Percentiles rank a stretch among this genome's conserved stretches.
Evolutionary conservation across 2,113 vertebrate genomes (phyloP).

Genomic region (Oncorhynchus mykiss): DNA sequence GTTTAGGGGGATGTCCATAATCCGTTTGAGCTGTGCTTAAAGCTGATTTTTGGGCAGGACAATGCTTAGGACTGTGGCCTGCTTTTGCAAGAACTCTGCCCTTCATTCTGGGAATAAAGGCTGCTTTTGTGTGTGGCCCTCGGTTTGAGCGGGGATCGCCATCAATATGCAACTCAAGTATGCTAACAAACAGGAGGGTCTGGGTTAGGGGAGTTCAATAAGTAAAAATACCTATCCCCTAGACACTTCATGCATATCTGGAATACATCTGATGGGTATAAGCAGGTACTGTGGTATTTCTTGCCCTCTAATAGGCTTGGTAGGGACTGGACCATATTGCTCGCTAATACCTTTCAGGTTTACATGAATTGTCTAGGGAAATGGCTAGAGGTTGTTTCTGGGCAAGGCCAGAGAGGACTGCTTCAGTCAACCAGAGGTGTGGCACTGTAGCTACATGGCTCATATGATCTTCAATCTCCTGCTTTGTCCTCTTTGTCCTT

Average conservation of each 20-base stretch:
- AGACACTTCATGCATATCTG: too few relatives aligned
- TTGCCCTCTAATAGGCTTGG: too few relatives aligned
- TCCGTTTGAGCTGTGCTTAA: not conserved
- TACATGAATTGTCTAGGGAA: too few relatives aligned
- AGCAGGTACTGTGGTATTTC: too few relatives aligned
- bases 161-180: conserved; percentile 5
- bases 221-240: too few relatives aligned
- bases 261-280: too few relatives aligned
- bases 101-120: conserved; percentile 5
- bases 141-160: not conserved
- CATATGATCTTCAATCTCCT: not conserved
- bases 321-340: too few relatives aligned
- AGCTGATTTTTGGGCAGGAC: not conserved
- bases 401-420: too few relatives aligned
- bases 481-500: conserved; percentile 14
- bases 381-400: too few relatives aligned
- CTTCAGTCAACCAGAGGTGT: too few relatives aligned
- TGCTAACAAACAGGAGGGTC: conserved; percentile 5
- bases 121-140: not conserved
- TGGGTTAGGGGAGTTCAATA: not conserved
- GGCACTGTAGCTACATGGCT: not conserved
- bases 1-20: not conserved
- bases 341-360: too few relatives aligned
- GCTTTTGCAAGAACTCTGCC: conserved; percentile 1
- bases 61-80: not conserved